Base-by-base conservation (phyloP, 2,113 vertebrate species). In the Egretta garzetta region DNA sequence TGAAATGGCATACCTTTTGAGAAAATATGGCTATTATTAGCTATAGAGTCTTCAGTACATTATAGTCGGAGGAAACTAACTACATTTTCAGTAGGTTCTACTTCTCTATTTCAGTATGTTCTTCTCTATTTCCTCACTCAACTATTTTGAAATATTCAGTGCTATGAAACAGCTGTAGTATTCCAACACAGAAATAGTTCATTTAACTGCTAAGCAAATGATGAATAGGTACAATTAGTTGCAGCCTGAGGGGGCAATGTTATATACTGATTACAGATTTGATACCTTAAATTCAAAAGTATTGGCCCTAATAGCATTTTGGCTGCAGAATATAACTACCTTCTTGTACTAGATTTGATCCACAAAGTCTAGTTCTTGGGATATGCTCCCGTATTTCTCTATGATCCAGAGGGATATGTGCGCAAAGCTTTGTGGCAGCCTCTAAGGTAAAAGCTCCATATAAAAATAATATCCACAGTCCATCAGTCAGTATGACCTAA, bases 221-320 rank as follows among this genome's bases (percentile, higher is more conserved):
- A 93, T 70, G 79, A 67, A 95, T 41, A 80, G 35, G 35, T 90
- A 71, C 64, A 67, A 89, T 88, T 87, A 73, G 30, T 26, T 86
- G 67, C 3, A 8, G 45, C 62, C 80, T 73, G 37, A 96, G 72
- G 41, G 28, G 22, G 22, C 14, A 88, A 64, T 27, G 10, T 20
- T 93, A 90, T 86, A 90, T 52, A 58, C 33, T 88, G 76, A 96
- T 95, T 66, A 84, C 21, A 72, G 45, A 41, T 88, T 83, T 75
- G 19, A 28, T 82, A 77, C 39, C 64, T 82, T 53, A 30, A 52
- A 90, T 55, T 59, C 30, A 58, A 35, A 91, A 82, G 19, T 47
- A 45, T 73, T 93, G 30, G 33, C 16, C 17, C 20, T 71, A 80
- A 62, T 14, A n/a, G 28, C 12, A 67, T 86, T 82, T 94, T 94